Conservation (phyloP, 2,113 vertebrate species). For the Salvator merianae region DNA sequence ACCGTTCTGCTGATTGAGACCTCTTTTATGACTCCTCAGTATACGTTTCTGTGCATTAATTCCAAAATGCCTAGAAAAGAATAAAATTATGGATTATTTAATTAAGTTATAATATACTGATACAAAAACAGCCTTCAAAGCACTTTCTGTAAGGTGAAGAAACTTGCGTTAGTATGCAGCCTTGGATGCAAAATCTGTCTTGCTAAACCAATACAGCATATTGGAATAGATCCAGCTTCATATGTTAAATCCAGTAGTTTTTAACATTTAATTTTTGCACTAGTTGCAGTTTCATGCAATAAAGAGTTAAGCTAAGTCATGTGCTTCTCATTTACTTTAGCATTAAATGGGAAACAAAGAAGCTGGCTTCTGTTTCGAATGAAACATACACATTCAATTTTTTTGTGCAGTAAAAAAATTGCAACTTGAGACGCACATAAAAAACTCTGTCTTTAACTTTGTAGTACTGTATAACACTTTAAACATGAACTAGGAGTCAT, state of each 20-base stretch:
- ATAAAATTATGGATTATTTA: slow-evolving; percentile 52
- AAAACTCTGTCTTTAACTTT: slow-evolving; percentile 12
- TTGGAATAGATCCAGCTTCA: slow-evolving; percentile 33
- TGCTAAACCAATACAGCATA: slow-evolving; percentile 27
- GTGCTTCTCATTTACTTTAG: slow-evolving; percentile 64
- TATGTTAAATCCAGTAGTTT: slow-evolving; percentile 14
- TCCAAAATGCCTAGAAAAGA: slow-evolving; percentile 44
- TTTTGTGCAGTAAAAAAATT: slow-evolving; percentile 49
- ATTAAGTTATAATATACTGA: slow-evolving; percentile 49
- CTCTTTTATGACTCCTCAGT: slow-evolving; percentile 56
- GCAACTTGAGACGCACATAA: slow-evolving; percentile 10
- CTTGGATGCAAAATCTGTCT: slow-evolving; percentile 44
- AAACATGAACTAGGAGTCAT: neutral
- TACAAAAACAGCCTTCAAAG: slow-evolving; percentile 58
- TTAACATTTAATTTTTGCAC: slow-evolving; percentile 35
- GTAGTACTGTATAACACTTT: slow-evolving; percentile 28
- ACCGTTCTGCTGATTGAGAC: slow-evolving; percentile 66
- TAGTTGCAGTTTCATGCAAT: slow-evolving; percentile 47
- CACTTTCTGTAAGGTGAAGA: slow-evolving; percentile 65
- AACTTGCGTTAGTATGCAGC: slow-evolving; percentile 66
- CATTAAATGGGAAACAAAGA: slow-evolving; percentile 60
- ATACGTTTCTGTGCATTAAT: slow-evolving; percentile 47
- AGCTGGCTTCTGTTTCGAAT: slow-evolving; percentile 61
- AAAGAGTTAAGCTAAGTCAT: slow-evolving; percentile 54
- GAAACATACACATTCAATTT: slow-evolving; percentile 52